These are phyloP conservation scores for Triplophysa rosa DNA, from an alignment of 2,113 vertebrate genomes.

Conservation along the genomic window DNA sequence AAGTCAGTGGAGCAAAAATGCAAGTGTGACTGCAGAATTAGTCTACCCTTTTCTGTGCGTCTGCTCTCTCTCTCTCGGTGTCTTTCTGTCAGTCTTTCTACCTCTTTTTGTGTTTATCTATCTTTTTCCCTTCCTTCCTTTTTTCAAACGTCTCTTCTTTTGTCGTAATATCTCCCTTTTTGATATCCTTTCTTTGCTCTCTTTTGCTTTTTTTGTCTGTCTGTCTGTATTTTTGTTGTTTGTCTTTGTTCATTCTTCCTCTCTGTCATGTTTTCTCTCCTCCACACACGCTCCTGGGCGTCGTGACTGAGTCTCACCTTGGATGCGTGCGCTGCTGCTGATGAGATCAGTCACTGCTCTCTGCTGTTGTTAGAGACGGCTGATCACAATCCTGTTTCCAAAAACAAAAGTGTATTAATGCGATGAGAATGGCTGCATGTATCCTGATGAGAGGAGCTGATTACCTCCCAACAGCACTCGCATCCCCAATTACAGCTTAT, in stretches of 20 bases:
- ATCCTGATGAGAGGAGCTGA: slow-evolving; percentile 34
- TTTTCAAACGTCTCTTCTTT: neutral
- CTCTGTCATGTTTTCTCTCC: neutral
- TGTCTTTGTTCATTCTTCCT: neutral
- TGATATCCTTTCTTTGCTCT: neutral
- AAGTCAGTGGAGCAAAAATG: too few species aligned
- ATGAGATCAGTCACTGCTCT: neutral
- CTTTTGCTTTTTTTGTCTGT: neutral
- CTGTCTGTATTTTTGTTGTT: neutral
- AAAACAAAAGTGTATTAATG: slow-evolving; percentile 38
- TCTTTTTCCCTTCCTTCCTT: neutral
- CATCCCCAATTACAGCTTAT: slow-evolving; percentile 24
- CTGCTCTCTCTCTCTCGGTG: neutral
- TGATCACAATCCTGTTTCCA: slow-evolving; percentile 3
- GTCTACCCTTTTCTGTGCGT: neutral
- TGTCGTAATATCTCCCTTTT: neutral
- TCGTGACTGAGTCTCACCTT: neutral
- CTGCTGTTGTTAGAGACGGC: neutral
- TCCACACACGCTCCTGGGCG: neutral
- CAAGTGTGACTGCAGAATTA: too few species aligned
- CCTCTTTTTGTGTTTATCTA: neutral
- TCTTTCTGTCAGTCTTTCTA: neutral
- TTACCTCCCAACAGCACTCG: slow-evolving; percentile 28
- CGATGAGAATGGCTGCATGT: neutral
- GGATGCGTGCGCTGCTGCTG: neutral